Percentiles rank a stretch among this genome's conserved stretches.
Evolutionary conservation across 2,113 vertebrate species (phyloP).

Genomic region (Marcusenius ussheri): DNA sequence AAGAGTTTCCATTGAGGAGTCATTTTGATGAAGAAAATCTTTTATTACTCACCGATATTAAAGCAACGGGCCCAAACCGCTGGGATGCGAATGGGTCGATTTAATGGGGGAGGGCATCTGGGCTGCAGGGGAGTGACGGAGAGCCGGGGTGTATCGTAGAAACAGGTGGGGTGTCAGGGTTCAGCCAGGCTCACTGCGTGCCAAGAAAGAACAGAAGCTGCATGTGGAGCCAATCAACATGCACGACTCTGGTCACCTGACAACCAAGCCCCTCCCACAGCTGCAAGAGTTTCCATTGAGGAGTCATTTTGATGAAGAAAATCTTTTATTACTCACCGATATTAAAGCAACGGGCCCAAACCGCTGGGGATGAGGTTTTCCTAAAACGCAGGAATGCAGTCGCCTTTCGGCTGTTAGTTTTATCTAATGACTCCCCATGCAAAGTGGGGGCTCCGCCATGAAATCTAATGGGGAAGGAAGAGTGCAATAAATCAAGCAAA

Average conservation of each 20-base stretch:
- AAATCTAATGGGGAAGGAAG: not conserved
- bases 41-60: not conserved
- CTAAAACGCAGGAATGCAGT: not conserved
- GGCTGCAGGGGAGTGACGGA: not conserved
- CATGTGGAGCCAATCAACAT: not conserved
- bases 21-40: not conserved
- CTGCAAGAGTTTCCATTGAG: not conserved
- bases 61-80: not conserved
- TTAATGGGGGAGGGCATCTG: not conserved
- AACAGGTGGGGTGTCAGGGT: not conserved
- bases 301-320: not conserved
- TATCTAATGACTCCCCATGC: not conserved
- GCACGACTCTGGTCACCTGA: not conserved
- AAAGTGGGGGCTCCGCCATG: not conserved
- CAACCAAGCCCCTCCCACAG: not conserved
- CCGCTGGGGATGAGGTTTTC: not conserved
- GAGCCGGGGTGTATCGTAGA: not conserved
- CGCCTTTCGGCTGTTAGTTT: not conserved
- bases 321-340: not conserved
- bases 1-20: not conserved
- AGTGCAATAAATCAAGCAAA: conserved; percentile 12
- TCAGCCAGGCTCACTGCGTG: not conserved
- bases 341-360: not conserved
- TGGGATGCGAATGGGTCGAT: not conserved
- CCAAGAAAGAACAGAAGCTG: not conserved